These are phyloP conservation scores for Ammodytes dubius DNA, from an alignment of 2,113 vertebrate genomes.

Conservation along the genomic window DNA sequence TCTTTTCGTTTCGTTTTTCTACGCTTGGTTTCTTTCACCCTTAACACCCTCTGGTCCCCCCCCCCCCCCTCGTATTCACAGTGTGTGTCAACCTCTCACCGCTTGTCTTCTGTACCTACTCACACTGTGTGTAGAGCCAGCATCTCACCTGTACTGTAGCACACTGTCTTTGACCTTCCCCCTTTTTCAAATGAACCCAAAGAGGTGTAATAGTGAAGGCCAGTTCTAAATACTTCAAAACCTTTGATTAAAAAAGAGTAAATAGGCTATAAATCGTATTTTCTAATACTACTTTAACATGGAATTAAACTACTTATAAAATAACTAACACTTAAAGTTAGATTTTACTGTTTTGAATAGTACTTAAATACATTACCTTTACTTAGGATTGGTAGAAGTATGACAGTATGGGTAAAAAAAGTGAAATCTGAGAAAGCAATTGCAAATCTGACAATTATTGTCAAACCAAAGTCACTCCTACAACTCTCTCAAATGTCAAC, in stretches of 20 bases:
- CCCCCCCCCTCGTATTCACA: conserved; percentile 74
- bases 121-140: conserved; percentile 80
- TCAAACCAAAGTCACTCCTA: conserved; percentile 9
- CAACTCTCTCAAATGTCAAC: background rate
- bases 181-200: conserved; percentile 13
- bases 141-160: conserved; percentile 78
- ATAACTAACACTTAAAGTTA: background rate
- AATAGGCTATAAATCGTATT: background rate
- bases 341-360: conserved; percentile 14
- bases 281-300: conserved; percentile 5
- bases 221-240: conserved; percentile 1
- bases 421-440: background rate
- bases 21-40: conserved; percentile 57
- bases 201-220: conserved; percentile 28
- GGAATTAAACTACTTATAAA: background rate
- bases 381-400: background rate
- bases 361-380: conserved; percentile 9
- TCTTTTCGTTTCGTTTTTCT: conserved; percentile 45
- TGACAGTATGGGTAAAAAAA: background rate
- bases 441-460: conserved; percentile 25
- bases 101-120: conserved; percentile 84
- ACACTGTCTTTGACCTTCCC: conserved; percentile 27
- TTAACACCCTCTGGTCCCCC: conserved; percentile 56
- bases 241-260: background rate
- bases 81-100: conserved; percentile 82